Conservation (phyloP, 2,113 vertebrate species). For the Hippocampus zosterae region DNA sequence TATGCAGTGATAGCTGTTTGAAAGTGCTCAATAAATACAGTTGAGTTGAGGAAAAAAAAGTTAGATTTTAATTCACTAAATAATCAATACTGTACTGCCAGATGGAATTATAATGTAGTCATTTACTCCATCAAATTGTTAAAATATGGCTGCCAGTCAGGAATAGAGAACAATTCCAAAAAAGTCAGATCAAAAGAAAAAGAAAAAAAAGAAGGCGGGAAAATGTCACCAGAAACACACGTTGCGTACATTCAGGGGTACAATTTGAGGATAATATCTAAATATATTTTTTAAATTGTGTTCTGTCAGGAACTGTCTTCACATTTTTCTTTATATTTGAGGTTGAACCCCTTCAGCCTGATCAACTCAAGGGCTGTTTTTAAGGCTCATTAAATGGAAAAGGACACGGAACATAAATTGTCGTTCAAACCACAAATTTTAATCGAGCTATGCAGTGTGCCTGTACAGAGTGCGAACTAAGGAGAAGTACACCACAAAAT, state of each 20-base stretch:
- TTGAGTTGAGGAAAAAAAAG: too few species aligned
- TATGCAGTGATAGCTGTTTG: too few species aligned
- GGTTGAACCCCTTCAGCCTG: too few species aligned
- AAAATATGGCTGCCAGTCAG: not conserved
- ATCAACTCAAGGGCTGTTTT: not conserved
- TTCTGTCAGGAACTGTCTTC: too few species aligned
- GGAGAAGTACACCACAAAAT: constrained; percentile 6
- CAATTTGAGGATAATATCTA: too few species aligned
- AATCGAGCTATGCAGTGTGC: not conserved
- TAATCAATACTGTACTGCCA: not conserved
- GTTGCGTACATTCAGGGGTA: not conserved
- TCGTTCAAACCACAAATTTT: not conserved
- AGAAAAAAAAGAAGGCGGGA: not conserved
- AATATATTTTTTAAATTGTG: too few species aligned
- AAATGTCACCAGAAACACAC: not conserved
- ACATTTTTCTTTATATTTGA: too few species aligned
- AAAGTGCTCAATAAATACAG: too few species aligned
- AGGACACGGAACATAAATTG: not conserved
- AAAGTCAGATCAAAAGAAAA: not conserved
- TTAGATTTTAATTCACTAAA: not conserved
- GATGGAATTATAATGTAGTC: not conserved
- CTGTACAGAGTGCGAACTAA: not conserved
- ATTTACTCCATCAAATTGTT: not conserved
- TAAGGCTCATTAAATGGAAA: not conserved
- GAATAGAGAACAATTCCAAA: not conserved